phyloP scores from a whole-genome alignment of 2,113 vertebrate genomes.

The Pedetes capensis region DNA sequence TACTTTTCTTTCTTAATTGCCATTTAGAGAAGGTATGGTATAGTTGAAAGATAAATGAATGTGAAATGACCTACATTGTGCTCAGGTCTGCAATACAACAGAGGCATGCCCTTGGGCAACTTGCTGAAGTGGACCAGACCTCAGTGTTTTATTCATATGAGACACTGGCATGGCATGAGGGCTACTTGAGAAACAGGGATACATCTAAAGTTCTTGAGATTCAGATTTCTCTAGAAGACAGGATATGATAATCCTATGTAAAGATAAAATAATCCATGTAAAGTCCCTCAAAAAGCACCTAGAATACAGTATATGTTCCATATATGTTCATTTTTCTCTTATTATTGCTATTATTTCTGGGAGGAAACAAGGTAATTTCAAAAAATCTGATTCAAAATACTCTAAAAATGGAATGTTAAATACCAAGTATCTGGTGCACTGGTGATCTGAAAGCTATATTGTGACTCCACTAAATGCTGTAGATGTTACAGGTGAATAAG shows the following conservation, averaged over 20 bases:
- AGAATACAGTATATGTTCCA: not conserved
- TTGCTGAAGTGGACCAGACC: not conserved
- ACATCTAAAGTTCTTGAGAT: not conserved
- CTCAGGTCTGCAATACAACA: not conserved
- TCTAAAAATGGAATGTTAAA: conserved; percentile 22
- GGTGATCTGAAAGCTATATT: not conserved
- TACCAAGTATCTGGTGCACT: not conserved
- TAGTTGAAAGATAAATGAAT: conserved; percentile 30
- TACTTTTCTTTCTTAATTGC: conserved; percentile 32
- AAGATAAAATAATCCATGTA: not conserved
- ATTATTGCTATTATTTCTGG: not conserved
- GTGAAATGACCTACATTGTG: conserved; percentile 17
- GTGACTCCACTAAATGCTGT: not conserved
- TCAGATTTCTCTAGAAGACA: conserved; percentile 1
- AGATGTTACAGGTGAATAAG: not conserved
- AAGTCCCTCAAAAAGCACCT: not conserved
- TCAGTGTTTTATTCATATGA: not conserved
- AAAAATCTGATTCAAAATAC: not conserved
- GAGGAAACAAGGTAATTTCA: not conserved
- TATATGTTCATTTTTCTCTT: not conserved
- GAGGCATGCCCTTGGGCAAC: not conserved
- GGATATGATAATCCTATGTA: too few species aligned
- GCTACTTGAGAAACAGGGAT: not conserved
- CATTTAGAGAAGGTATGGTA: not conserved
- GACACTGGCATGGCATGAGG: not conserved